A percentile compares a stretch with the other conserved stretches of the same genome.
phyloP scores from a whole-genome alignment of 2,113 vertebrate genomes.

The Polypterus bichir region DNA sequence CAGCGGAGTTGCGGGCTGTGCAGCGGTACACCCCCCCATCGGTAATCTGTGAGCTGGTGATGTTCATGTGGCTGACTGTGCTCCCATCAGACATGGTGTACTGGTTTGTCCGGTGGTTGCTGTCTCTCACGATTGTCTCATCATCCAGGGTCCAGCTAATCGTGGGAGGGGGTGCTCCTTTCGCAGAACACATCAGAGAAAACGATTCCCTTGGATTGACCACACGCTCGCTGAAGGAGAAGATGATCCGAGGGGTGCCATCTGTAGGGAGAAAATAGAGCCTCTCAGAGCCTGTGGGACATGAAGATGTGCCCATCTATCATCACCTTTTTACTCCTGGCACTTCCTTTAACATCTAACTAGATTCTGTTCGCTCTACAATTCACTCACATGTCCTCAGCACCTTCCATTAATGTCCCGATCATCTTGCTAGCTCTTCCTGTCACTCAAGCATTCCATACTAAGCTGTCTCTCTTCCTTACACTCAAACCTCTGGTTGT shows the following conservation, averaged over 20 bases:
- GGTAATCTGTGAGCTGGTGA: slow-evolving; percentile 85
- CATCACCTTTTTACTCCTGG: no score
- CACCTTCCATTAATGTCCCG: no score
- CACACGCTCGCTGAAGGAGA: slow-evolving; percentile 95
- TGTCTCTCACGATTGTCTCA: slow-evolving; percentile 76
- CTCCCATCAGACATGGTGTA: slow-evolving; percentile 90
- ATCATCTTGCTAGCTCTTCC: no score
- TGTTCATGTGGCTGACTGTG: slow-evolving; percentile 89
- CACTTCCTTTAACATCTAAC: no score
- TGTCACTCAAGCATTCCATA: no score
- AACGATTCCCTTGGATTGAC: slow-evolving; percentile 91
- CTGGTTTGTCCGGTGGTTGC: slow-evolving; percentile 80
- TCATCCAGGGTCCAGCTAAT: slow-evolving; percentile 95
- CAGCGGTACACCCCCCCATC: slow-evolving; percentile 97
- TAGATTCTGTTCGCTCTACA: no score
- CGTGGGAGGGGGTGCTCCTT: slow-evolving; percentile 86
- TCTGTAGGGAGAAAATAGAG: slow-evolving; percentile 51
- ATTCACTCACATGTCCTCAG: no score
- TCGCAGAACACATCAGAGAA: slow-evolving; percentile 88
- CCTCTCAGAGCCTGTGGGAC: no score
- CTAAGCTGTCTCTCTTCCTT: no score
- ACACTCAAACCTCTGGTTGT: no score
- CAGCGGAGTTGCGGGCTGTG: slow-evolving; percentile 94
- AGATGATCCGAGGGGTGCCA: slow-evolving; percentile 86
- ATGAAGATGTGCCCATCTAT: no score